These are phyloP conservation scores for Cirrhinus mrigala DNA, from an alignment of 2,797 vertebrate species.

Conservation along the genomic window DNA sequence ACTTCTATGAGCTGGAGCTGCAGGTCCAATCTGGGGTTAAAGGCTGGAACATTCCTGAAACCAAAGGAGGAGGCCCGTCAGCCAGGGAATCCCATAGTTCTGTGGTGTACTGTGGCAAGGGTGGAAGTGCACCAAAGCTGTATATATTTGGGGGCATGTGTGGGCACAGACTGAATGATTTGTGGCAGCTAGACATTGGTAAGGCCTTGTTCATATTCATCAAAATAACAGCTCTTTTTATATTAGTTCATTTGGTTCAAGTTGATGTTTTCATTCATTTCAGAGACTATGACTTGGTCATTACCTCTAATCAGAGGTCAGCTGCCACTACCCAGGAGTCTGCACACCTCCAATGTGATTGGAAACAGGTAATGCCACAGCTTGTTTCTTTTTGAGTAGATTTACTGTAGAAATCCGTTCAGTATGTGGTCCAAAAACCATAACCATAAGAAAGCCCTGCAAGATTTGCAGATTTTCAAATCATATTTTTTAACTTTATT, in stretches of 20 bases:
- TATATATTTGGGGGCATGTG: slow-evolving; percentile 97
- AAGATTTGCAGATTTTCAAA: too few species aligned
- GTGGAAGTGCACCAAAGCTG: slow-evolving; percentile 85
- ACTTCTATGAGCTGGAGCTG: slow-evolving; percentile 95
- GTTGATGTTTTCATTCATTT: slow-evolving; percentile 43
- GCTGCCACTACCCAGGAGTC: slow-evolving; percentile 90
- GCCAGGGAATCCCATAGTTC: slow-evolving; percentile 93
- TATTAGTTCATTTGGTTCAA: background rate
- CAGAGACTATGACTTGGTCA: slow-evolving; percentile 95
- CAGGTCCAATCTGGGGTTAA: slow-evolving; percentile 89
- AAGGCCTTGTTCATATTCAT: slow-evolving; percentile 51
- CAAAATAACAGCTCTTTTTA: background rate
- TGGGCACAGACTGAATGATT: slow-evolving; percentile 88
- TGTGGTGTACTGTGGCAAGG: slow-evolving; percentile 83
- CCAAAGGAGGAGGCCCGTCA: slow-evolving; percentile 86
- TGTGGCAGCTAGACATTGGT: slow-evolving; percentile 97
- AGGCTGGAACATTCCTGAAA: slow-evolving; percentile 91
- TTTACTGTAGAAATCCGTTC: background rate
- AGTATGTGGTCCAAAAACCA: background rate
- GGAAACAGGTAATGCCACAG: slow-evolving; percentile 88
- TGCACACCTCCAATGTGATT: slow-evolving; percentile 93
- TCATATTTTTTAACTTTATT: too few species aligned
- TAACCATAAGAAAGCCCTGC: background rate
- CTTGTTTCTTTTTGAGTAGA: slow-evolving; percentile 29
- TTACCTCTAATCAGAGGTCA: slow-evolving; percentile 85